Conservation (phyloP, 1,140 invertebrate genomes). For the Euura saliciscinereae region DNA sequence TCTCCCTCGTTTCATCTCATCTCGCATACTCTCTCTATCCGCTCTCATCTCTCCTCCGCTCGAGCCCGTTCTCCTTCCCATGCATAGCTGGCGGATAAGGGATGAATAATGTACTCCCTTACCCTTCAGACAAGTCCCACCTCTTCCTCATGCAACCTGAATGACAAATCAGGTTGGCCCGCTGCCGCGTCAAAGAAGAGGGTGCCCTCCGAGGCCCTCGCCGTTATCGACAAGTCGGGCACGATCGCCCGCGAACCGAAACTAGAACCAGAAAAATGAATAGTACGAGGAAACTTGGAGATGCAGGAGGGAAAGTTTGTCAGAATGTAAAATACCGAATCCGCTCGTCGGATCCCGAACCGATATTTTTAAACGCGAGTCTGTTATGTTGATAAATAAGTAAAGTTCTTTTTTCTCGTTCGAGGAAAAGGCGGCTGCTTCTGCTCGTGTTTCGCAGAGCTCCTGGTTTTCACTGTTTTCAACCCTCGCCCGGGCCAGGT, state of each 20-base stretch:
- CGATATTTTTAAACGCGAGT: conserved; percentile 3
- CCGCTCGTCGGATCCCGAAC: no score
- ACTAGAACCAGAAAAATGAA: neutral
- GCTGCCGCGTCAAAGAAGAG: conserved; percentile 1
- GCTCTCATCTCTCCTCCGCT: conserved; percentile 13
- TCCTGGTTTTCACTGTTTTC: neutral
- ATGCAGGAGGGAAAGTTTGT: neutral
- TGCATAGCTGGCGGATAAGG: conserved; percentile 44
- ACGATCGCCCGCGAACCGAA: neutral
- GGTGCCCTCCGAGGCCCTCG: neutral
- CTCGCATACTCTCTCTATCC: conserved; percentile 8
- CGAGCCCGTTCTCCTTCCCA: neutral
- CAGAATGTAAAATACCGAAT: neutral
- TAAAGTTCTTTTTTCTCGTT: neutral
- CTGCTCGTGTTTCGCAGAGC: neutral
- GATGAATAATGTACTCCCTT: conserved; percentile 55
- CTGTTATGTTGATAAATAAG: neutral
- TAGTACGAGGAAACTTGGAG: neutral
- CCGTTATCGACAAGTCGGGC: conserved; percentile 12
- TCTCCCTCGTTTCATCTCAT: neutral
- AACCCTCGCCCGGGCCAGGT: neutral
- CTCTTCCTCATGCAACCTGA: conserved; percentile 47
- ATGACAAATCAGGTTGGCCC: conserved; percentile 50
- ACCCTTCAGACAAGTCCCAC: conserved; percentile 34
- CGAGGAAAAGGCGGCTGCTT: neutral